Evolutionary conservation across 2,888 invertebrate species (phyloP), one percentile per base, ranked within the genome.

Genomic region (Margaritifera margaritifera): DNA sequence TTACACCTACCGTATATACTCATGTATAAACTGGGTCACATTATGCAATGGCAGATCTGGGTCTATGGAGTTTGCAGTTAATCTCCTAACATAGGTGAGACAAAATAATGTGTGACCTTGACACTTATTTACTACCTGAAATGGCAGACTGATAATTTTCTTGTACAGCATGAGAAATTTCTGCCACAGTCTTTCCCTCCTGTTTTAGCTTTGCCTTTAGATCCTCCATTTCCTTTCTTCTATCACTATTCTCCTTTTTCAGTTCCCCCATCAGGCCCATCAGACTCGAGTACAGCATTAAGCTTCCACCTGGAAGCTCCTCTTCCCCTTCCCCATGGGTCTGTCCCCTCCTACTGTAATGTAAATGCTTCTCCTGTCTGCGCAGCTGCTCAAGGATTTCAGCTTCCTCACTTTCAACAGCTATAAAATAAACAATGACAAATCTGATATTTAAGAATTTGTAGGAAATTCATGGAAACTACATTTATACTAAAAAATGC

Each of bases 221-320:
- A 6, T 72, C 64, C 24, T 80, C 80, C 27, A 83, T 72, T 61
- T 80, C 72, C 55, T 73, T 74, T 57, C 79, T 74, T n/a, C 79
- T 75, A 51, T 66, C 69, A 1, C 73, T 57, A 58, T 84, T 84
- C 18, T 72, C 71, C 11, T 74, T 64, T 22, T 69, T 64, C n/a
- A 83, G 64, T 59, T 84, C 80, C 66, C 86, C 86, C 81, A 86
- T 82, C 66, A 86, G 68, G 6, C 76, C 80, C 24, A 73, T 69
- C 50, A 86, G 66, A n/a, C 82, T 80, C 19, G 74, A 69, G 11
- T 70, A 68, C 62, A 83, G 75, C 25, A 72, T 67, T 20, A 78
- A 69, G n/a, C 72, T 69, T 1, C 80, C 78, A 2, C 84, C 85
- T 8, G 80, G 71, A 51, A 86, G 64, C 6, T 68, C 68, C 20